These are phyloP conservation scores for Drosophila infuscata DNA, from an alignment of 2,888 invertebrate species.

Conservation along the genomic window DNA sequence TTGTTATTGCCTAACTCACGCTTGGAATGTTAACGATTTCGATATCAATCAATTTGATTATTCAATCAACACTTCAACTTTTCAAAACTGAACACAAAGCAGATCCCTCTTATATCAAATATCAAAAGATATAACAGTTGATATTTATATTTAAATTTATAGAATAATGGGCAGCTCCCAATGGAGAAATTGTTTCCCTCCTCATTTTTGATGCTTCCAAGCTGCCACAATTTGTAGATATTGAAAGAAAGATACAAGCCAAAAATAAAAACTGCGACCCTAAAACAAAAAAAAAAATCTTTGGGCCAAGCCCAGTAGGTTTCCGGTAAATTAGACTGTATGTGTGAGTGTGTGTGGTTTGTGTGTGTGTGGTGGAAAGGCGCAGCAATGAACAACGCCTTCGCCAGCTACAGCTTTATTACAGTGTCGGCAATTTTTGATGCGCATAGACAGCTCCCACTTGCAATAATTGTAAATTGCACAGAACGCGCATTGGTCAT, in stretches of 20 bases:
- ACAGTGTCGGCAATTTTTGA: conserved; percentile 37
- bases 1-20: neutral
- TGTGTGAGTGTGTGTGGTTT: conserved; percentile 9
- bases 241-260: conserved; percentile 7
- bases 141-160: no score
- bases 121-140: neutral
- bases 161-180: neutral
- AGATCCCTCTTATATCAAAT: neutral
- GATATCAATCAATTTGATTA: neutral
- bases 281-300: conserved; percentile 18
- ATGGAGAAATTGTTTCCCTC: neutral
- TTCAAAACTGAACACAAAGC: neutral
- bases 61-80: neutral
- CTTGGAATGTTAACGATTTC: neutral
- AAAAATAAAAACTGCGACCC: conserved; percentile 21
- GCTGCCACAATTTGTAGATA: conserved; percentile 26
- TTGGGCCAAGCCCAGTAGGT: conserved; percentile 44
- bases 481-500: conserved; percentile 44
- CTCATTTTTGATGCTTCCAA: neutral
- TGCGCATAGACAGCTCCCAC: conserved; percentile 41
- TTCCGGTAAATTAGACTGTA: conserved; percentile 34
- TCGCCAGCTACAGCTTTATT: conserved; percentile 5
- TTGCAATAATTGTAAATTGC: conserved; percentile 59
- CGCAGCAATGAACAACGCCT: conserved; percentile 46
- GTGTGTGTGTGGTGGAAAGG: conserved; percentile 36